These are phyloP conservation scores for Dysidea cf. avara DNA, from an alignment of 37 sponge, comb jelly and placozoan genomes.

Conservation along the genomic window DNA sequence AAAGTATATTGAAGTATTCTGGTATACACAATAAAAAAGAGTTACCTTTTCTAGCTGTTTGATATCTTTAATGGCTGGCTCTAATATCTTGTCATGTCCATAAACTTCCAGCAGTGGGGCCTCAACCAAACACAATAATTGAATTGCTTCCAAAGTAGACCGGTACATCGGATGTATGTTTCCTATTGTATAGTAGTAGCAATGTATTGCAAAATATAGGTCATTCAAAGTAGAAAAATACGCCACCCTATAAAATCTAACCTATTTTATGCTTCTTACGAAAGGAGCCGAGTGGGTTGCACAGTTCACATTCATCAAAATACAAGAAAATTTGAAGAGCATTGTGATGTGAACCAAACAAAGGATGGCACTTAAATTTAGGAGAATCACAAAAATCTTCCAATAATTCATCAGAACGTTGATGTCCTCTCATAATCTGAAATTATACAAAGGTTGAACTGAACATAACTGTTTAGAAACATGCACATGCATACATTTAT, in stretches of 20 bases:
- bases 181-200: slow-evolving; percentile 40
- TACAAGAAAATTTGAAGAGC: slow-evolving; percentile 32
- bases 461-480: too few relatives aligned
- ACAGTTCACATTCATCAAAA: slow-evolving; percentile 40
- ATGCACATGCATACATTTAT: too few relatives aligned
- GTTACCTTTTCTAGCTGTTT: slow-evolving; percentile 21
- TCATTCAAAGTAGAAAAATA: too few relatives aligned
- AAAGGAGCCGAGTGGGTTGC: slow-evolving; percentile 33
- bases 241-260: not conserved
- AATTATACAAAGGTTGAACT: too few relatives aligned
- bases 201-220: not conserved
- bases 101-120: not conserved
- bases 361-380: too few relatives aligned
- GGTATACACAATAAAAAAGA: too few relatives aligned
- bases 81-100: slow-evolving; percentile 21
- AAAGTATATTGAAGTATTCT: too few relatives aligned
- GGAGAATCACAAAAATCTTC: too few relatives aligned
- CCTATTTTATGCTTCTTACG: slow-evolving; percentile 39
- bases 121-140: slow-evolving; percentile 13
- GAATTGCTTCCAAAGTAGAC: slow-evolving; percentile 11
- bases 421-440: too few relatives aligned
- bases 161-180: slow-evolving; percentile 24
- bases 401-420: too few relatives aligned
- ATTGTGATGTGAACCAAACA: not conserved
- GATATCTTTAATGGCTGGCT: slow-evolving; percentile 32